A percentile compares a stretch with the other conserved stretches of the same genome.
These are phyloP conservation scores for Baccha elongata DNA, from an alignment of 2,888 invertebrate species.

Conservation along the genomic window DNA sequence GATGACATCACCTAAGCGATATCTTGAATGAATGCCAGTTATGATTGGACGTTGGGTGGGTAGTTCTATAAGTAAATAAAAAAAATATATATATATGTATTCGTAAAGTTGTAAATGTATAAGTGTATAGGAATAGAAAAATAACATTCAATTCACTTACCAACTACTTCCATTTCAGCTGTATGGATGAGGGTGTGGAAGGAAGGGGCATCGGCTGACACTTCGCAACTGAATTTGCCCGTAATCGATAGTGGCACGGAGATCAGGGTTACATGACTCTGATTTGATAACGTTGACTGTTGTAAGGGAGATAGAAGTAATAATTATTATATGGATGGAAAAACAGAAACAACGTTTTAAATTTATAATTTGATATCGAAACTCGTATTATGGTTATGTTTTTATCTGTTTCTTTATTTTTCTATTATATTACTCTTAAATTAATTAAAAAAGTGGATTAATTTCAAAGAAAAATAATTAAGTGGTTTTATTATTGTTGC, in stretches of 20 bases:
- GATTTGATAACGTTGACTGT: slow-evolving; percentile 80
- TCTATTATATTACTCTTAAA: too few relatives aligned
- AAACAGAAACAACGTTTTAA: too few relatives aligned
- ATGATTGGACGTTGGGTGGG: slow-evolving; percentile 84
- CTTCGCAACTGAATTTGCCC: slow-evolving; percentile 81
- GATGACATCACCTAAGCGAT: slow-evolving; percentile 83
- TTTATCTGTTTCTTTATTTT: too few relatives aligned
- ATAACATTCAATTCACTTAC: slow-evolving; percentile 75
- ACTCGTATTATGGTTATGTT: too few relatives aligned
- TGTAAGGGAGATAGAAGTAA: too few relatives aligned
- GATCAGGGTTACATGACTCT: slow-evolving; percentile 80
- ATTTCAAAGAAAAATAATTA: too few relatives aligned
- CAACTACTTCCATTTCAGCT: slow-evolving; percentile 82
- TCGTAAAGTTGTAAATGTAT: not conserved
- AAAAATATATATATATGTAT: slow-evolving; percentile 1
- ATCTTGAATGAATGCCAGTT: slow-evolving; percentile 83
- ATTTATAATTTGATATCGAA: too few relatives aligned
- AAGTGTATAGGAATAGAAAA: not conserved
- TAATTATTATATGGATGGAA: too few relatives aligned
- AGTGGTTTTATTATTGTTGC: too few relatives aligned
- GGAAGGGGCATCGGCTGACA: slow-evolving; percentile 82
- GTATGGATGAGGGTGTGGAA: slow-evolving; percentile 81
- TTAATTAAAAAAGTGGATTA: too few relatives aligned
- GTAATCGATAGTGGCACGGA: slow-evolving; percentile 80
- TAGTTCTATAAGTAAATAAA: slow-evolving; percentile 79